Evolutionary conservation across 2,888 invertebrate genomes (phyloP).

Genomic region (Rambutsinella grinnellia): DNA sequence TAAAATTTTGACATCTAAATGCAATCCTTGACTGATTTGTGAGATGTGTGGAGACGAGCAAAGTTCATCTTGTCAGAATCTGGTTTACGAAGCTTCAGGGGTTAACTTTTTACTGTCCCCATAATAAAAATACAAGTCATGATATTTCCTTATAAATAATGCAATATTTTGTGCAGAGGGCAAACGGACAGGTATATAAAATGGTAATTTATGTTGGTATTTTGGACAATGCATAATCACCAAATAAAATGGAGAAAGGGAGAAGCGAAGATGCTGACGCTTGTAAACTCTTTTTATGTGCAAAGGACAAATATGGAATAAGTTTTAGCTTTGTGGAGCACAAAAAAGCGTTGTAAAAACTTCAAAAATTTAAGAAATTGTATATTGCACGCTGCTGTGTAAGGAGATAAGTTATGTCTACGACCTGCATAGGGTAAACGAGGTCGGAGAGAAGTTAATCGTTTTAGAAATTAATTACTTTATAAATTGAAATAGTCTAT

Average conservation of each 20-base stretch:
- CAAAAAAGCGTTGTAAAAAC: too few relatives aligned
- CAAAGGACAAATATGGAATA: too few relatives aligned
- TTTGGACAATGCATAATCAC: conserved; percentile 17
- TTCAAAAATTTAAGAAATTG: too few relatives aligned
- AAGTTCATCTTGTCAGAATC: conserved; percentile 31
- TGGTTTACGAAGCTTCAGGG: conserved; percentile 45
- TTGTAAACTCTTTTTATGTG: too few relatives aligned
- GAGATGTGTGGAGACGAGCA: conserved; percentile 16
- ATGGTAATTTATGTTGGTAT: conserved; percentile 5
- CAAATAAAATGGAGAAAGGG: background rate
- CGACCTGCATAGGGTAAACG: too few relatives aligned
- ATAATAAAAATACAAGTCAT: background rate
- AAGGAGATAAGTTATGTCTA: too few relatives aligned
- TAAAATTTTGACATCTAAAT: conserved; percentile 33
- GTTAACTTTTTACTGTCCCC: conserved; percentile 3
- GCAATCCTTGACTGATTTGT: conserved; percentile 35
- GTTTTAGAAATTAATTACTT: too few relatives aligned
- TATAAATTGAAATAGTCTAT: too few relatives aligned
- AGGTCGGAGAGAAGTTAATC: too few relatives aligned
- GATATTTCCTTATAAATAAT: background rate
- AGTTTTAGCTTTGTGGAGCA: too few relatives aligned
- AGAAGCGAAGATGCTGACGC: conserved; percentile 7
- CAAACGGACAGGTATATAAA: background rate
- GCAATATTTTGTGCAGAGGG: background rate
- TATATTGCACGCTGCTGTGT: too few relatives aligned